phyloP scores from a whole-genome alignment of 2,113 vertebrate species.

The Cyprinodon tularosa region DNA sequence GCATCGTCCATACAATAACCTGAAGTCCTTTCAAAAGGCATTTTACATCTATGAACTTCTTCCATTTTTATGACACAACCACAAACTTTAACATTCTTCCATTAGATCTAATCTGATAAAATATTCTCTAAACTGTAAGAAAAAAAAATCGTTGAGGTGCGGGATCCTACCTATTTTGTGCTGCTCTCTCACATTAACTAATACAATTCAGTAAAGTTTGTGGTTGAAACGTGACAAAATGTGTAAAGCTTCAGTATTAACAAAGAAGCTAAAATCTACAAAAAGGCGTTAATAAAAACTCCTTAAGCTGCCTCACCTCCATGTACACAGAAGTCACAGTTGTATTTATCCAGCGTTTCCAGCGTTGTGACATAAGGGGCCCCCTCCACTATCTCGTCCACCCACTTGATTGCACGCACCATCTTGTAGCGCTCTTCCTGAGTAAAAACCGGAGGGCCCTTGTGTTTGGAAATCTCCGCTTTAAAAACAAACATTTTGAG shows the following conservation, averaged over 20 bases:
- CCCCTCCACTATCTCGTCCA: constrained; percentile 94
- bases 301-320: constrained; percentile 82
- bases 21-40: not conserved
- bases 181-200: not conserved
- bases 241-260: too few species aligned
- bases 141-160: not conserved
- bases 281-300: not conserved
- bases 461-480: constrained; percentile 97
- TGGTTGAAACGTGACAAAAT: not conserved
- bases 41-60: not conserved
- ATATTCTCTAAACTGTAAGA: not conserved
- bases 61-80: too few species aligned
- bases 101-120: too few species aligned
- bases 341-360: constrained; percentile 93
- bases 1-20: not conserved
- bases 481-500: not conserved
- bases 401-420: constrained; percentile 98
- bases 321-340: constrained; percentile 96
- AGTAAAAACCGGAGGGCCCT: constrained; percentile 96
- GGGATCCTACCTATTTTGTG: not conserved
- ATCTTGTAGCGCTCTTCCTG: constrained; percentile 96
- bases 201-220: not conserved
- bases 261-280: too few species aligned
- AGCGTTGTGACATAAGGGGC: constrained; percentile 96
- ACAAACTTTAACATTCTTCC: too few species aligned